Evolutionary conservation across 2,113 vertebrate genomes (phyloP), one percentile per base, ranked within the genome.

Genomic region (Oplegnathus fasciatus): DNA sequence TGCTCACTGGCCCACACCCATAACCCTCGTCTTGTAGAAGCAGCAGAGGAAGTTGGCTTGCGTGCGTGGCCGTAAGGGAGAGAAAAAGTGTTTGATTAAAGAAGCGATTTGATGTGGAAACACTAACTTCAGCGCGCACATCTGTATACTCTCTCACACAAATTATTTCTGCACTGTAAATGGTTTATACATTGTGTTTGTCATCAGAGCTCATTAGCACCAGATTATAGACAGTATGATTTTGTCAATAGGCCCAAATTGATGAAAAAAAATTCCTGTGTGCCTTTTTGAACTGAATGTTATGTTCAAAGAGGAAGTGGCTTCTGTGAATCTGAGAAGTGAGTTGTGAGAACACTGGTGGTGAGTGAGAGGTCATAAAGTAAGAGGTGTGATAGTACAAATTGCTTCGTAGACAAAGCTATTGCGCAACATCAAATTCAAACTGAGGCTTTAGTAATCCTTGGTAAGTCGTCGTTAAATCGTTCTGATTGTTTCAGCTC

Each of bases 261-360:
- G 28, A 68, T 32, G 50, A 62, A 40, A 2, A 20, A 5, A 20
- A 50, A 20, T 50, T 0, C 2, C 17, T 52, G 10, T 8, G 9
- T 14, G 20, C 30, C 28, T 13, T 50, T 13, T 50, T 50, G 10
- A 52, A 54, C n/a, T 42, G 22, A 42, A 50, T 57, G 14, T 22
- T 26, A 18, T 42, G 20, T 44, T 69, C 22, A 57, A 46, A 66
- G 69, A 74, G 79, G 69, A 81, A 74, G 37, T 81, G 68, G 34
- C n/a, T 13, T 40, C 11, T 67, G 37, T 67, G 9, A 73, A 65
- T 55, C 10, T 55, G 60, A 65, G 78, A 80, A 72, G 68, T 72
- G 34, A 72, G 22, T 60, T 44, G 18, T 34, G 48, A 50, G 2
- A 55, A 73, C 28, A 14, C 28, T 46, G 9, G 14, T 34, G 48